Conservation (phyloP, 2,888 invertebrate species). For the Linnaemya vulpina region DNA sequence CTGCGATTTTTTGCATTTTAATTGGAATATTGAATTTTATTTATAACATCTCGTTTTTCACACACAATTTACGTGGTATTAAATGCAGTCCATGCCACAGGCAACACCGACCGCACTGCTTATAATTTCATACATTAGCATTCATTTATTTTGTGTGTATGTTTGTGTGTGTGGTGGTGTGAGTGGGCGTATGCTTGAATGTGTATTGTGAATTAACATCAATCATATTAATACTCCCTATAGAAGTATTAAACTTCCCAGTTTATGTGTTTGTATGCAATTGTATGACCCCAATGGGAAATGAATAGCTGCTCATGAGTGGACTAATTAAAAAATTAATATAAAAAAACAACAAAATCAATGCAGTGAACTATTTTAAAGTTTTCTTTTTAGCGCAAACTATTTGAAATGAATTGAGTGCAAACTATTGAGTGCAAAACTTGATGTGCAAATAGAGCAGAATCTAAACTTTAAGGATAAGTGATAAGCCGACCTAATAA, state of each 20-base stretch:
- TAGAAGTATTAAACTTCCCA: constrained; percentile 33
- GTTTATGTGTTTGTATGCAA: not conserved
- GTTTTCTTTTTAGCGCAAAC: not conserved
- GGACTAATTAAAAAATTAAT: constrained; percentile 20
- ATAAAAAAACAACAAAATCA: not conserved
- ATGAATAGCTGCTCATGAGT: constrained; percentile 18
- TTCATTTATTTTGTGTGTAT: constrained; percentile 26
- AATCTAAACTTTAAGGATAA: not conserved
- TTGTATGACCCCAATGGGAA: constrained; percentile 52
- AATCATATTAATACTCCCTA: constrained; percentile 41
- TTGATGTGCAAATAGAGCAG: not conserved
- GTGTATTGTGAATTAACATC: constrained; percentile 21
- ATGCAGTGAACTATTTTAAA: constrained; percentile 30
- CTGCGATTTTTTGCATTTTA: constrained; percentile 49
- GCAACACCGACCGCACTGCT: constrained; percentile 17
- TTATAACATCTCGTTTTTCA: constrained; percentile 65
- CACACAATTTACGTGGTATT: constrained; percentile 65
- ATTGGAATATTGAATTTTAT: constrained; percentile 70
- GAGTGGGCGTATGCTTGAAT: not conserved
- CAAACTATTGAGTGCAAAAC: not conserved
- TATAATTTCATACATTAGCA: constrained; percentile 26
- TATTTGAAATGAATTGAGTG: too few relatives aligned
- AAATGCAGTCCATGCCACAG: constrained; percentile 47
- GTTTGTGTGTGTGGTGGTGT: not conserved
- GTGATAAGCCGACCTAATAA: not conserved